A percentile compares a stretch with the other conserved stretches of the same genome.
These are phyloP conservation scores for Raillietiella orientalis DNA, from an alignment of 2,888 invertebrate species.

Conservation along the genomic window DNA sequence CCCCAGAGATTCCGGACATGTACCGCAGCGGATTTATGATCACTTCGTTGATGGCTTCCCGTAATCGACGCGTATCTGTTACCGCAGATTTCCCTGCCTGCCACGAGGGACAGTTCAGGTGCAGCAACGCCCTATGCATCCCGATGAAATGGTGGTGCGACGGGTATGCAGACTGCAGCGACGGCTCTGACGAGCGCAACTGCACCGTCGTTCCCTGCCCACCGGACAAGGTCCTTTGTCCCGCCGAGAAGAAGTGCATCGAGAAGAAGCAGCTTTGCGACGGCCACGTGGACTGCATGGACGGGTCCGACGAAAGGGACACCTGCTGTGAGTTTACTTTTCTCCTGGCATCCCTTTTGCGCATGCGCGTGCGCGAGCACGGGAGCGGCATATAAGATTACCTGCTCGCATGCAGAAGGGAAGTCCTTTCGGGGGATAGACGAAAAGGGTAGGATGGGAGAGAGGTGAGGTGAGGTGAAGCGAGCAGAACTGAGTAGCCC, in stretches of 20 bases:
- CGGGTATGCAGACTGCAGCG: constrained; percentile 41
- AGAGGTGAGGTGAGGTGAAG: too few relatives aligned
- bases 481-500: too few relatives aligned
- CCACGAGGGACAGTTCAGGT: constrained; percentile 64
- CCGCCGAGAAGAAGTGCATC: constrained; percentile 52
- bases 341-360: too few relatives aligned
- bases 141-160: constrained; percentile 25
- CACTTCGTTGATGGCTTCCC: too few relatives aligned
- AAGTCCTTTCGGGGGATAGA: too few relatives aligned
- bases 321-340: constrained; percentile 61
- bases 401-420: too few relatives aligned
- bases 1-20: too few relatives aligned
- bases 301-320: constrained; percentile 56
- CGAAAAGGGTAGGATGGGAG: too few relatives aligned
- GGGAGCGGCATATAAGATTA: too few relatives aligned
- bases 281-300: constrained; percentile 60
- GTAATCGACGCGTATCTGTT: too few relatives aligned
- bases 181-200: constrained; percentile 60
- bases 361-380: too few relatives aligned
- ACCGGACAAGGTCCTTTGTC: constrained; percentile 66
- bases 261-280: constrained; percentile 61
- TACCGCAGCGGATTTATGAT: too few relatives aligned
- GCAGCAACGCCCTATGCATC: constrained; percentile 71
- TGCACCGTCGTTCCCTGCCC: constrained; percentile 61
- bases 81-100: constrained; percentile 52